A percentile compares a stretch with the other conserved stretches of the same genome.
Conservation (phyloP, 2,113 vertebrate genomes). For the Scomber japonicus region DNA sequence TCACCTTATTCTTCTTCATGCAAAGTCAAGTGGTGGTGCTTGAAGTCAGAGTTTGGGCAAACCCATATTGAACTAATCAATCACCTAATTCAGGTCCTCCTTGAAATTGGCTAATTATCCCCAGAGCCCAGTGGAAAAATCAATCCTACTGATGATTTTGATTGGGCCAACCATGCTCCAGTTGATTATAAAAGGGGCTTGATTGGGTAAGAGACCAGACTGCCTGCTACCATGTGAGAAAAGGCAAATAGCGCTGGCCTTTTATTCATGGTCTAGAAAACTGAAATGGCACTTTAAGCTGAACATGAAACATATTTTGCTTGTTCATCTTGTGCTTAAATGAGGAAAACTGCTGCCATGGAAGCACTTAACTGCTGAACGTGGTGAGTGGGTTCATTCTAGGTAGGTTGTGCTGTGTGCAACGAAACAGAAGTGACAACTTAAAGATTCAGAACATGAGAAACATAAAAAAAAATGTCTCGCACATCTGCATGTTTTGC, state of each 20-base stretch:
- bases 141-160: constrained; percentile 70
- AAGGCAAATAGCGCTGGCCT: constrained; percentile 27
- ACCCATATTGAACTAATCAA: constrained; percentile 73
- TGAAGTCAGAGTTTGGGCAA: constrained; percentile 38
- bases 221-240: background rate
- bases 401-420: background rate
- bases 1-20: constrained; percentile 20
- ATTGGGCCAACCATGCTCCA: constrained; percentile 75
- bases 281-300: constrained; percentile 15
- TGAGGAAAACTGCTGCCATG: background rate
- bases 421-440: background rate
- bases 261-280: constrained; percentile 22
- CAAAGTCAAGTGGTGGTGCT: constrained; percentile 64
- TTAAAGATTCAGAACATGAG: background rate
- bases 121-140: constrained; percentile 54
- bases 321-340: background rate
- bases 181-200: constrained; percentile 75
- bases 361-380: background rate
- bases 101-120: constrained; percentile 80
- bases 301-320: background rate
- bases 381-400: background rate
- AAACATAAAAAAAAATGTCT: constrained; percentile 29
- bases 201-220: constrained; percentile 54
- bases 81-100: constrained; percentile 61
- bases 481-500: background rate